Evolutionary conservation across 2,797 vertebrate genomes (phyloP), one percentile per base, ranked within the genome.

Genomic region (Hafferia zeledoni): DNA sequence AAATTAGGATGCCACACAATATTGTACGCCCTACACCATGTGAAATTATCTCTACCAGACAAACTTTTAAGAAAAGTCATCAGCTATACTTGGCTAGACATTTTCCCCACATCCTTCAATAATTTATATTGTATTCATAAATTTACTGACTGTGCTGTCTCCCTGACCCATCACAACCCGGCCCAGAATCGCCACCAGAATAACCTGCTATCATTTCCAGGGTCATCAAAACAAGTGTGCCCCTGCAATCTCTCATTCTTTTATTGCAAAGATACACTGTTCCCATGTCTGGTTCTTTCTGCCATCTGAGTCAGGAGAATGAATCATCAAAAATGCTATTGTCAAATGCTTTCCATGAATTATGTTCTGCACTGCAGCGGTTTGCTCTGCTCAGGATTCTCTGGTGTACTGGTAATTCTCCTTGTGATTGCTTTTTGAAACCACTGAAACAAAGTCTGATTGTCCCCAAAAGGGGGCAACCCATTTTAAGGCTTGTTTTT

Each of bases 281-380:
- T 94, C 53, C 74, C 71, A 79, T 91, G 93, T 81, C 87, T 63
- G 35, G 65, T 89, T 95, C 93, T 71, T 74, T 93, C 81, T 87
- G 27, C 75, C 84, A 83, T 75, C 81, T 92, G 89, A 96, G 70
- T 93, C 89, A 96, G 70, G 57, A 95, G 94, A 96, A 96, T 96
- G 96, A 95, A 83, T 96, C 97, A 96, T 94, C 95, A 97, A 95
- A 95, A 96, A 97, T 64, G 78, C 64, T 95, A 84, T 55, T 96
- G 92, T 97, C 95, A 94, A 75, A 95, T 64, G 83, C 93, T 96
- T 96, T 96, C 95, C 94, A 91, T 95, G 94, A 96, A 97, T 94
- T 95, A 96, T 92, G 89, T 78, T 93, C 94, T 94, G 93, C 85
- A 94, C 87, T 94, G 94, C 94, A 93, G 94, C 77, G 84, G 25